Evolutionary conservation across 1,140 invertebrate species (phyloP), one percentile per base, ranked within the genome.

Genomic region (Drosophila asahinai): DNA sequence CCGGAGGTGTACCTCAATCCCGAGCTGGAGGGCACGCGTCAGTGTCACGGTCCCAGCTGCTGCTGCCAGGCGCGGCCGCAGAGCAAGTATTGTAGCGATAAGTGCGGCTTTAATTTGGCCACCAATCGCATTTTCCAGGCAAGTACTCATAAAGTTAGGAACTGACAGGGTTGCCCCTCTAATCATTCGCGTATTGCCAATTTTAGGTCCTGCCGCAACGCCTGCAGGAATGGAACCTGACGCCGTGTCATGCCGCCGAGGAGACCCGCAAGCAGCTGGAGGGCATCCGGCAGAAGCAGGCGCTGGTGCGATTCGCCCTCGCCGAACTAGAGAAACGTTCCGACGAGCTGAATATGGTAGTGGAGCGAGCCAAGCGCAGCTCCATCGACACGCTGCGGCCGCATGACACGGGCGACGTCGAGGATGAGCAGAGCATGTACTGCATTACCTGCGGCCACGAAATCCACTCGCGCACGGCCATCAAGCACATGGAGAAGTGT

Each of bases 361-460:
- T 98, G 12, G 96, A 97, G 43, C 93, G 95, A 22, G 97, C 97
- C 0, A 97, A 96, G 79, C 94, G 94, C 59, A 95, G 95, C 6
- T 94, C 95, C 2, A 95, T 97, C 15, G 95, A 96, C 83, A 94
- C 95, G 2, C 61, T 59, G n/a, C 94, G 94, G 38, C 89, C 94
- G 22, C 95, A 95, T 36, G 96, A 96, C 3, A 73, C 63, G 11
- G 81, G 65, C 43, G 92, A 93, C 48, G 74, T 80, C 3, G 97
- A 97, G 91, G 96, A 96, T 49, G 97, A 98, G 84, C 96, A 96
- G 75, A 97, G 96, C 58, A 97, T 97, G 94, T 98, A 98, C 90
- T 99, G 98, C 93, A 98, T 99, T 14, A 99, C 98, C 0, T 99
- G 98, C 94, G 98, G 98, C 1, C 97, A 98, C 92, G 98, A 99